phyloP scores from a whole-genome alignment of 2,113 vertebrate species.

The Callospermophilus lateralis region DNA sequence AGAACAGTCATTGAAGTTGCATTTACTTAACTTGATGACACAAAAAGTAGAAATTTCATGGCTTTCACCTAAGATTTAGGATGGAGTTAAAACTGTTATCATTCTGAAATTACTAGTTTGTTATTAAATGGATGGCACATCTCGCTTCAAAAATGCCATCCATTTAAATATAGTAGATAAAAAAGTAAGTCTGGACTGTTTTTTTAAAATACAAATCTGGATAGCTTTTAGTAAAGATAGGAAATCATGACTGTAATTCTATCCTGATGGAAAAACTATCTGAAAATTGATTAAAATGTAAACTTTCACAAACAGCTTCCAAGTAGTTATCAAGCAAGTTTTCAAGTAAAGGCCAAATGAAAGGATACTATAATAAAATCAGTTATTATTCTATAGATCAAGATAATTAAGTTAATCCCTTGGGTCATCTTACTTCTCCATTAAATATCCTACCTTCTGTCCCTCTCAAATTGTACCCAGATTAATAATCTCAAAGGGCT shows the following conservation, averaged over 20 bases:
- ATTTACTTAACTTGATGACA: not conserved
- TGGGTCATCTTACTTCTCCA: not conserved
- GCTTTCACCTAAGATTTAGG: not conserved
- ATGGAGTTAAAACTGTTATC: not conserved
- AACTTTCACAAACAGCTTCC: conserved; percentile 26
- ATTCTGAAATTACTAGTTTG: not conserved
- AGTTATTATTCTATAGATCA: not conserved
- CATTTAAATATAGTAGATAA: not conserved
- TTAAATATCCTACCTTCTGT: not conserved
- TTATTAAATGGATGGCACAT: not conserved
- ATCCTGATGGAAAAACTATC: not conserved
- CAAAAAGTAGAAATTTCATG: not conserved
- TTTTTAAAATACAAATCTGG: not conserved
- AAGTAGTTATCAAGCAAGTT: not conserved
- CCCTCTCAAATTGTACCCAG: not conserved
- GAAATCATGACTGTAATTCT: not conserved
- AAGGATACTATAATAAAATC: conserved; percentile 7
- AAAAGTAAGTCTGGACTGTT: not conserved
- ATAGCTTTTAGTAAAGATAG: not conserved
- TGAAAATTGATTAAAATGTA: conserved; percentile 53
- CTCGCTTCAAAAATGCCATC: not conserved
- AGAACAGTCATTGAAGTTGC: not conserved
- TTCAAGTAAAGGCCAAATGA: conserved; percentile 22
- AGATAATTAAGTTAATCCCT: not conserved
- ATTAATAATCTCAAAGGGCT: not conserved